Percentiles rank a stretch among this genome's conserved stretches.
These are phyloP conservation scores for Steatornis caripensis DNA, from an alignment of 2,113 vertebrate species.

Conservation along the genomic window DNA sequence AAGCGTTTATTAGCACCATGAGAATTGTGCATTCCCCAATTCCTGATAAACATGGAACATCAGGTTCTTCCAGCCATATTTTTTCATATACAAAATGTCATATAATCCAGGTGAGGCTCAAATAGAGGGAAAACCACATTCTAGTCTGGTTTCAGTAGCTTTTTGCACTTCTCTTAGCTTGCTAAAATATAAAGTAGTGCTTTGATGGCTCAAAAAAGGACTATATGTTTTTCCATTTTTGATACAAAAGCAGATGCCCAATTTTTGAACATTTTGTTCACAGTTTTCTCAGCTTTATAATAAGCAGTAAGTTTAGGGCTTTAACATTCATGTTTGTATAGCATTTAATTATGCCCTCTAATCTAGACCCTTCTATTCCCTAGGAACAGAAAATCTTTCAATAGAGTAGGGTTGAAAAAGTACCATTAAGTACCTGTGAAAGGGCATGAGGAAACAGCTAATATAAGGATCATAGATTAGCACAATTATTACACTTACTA, in stretches of 20 bases:
- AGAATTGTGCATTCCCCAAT: background rate
- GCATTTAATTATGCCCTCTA: background rate
- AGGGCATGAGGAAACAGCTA: background rate
- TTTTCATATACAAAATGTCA: background rate
- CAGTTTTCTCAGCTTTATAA: background rate
- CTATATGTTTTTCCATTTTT: background rate
- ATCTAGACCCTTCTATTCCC: background rate
- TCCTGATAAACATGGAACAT: background rate
- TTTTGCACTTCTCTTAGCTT: background rate
- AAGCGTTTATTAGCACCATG: background rate
- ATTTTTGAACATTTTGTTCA: background rate
- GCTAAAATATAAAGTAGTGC: background rate
- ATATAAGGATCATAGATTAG: background rate
- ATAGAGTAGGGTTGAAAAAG: background rate
- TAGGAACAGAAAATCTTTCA: background rate
- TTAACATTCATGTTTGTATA: background rate
- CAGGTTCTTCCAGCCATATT: background rate
- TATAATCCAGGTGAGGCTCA: background rate
- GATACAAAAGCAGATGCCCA: background rate
- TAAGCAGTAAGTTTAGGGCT: background rate
- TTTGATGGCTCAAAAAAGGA: background rate
- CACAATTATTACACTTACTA: background rate
- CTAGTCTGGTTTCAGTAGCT: background rate
- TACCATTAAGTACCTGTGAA: background rate
- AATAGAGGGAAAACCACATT: background rate